Base-by-base conservation (phyloP, 2,888 invertebrate species). In the Aphodius sticticus region DNA sequence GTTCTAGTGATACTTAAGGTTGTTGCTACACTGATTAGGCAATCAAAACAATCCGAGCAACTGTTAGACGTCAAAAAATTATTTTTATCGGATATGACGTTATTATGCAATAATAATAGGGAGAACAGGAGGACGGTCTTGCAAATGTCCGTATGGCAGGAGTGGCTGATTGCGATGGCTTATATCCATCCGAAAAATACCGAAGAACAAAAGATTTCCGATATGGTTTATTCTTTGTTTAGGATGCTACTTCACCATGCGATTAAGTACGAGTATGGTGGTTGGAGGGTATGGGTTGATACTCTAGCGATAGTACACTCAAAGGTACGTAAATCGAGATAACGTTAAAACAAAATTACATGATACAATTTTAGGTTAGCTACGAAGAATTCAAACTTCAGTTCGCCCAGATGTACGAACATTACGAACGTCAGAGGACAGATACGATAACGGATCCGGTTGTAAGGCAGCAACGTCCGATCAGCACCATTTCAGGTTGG, bases 81-180 rank as follows among this genome's bases (percentile, higher is more conserved):
- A 77, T 99, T 99, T 90, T 93, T 99, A 6, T 97, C 98, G 0
- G 99, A 99, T 89, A 97, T 99, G 96, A 99, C 99, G n/a, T 91
- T 98, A 77, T 91, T 99, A 79, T 99, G 99, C 90, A 97, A 97
- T 88, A 98, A 98, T 89, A 99, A 98, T 89, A 92, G 98, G 14
- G 99, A 99, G 88, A 99, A 99, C 89, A 91, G 99, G 77, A 92
- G 99, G 85, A 99, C 98, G 0, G 98, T 99, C 14, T 91, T 99
- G 70, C 99, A 99, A 91, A 99, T 99, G 99, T 99, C 99, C 0
- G 99, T 99, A 0, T 99, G 99, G 99, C 97, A 97, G 90, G 99
- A 98, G 87, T 99, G 99, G 99, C 92, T 99, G 12, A 99, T 99
- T 85, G 98, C 99, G 6, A 95, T 98, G 95, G 97, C 99, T 36